Conservation (phyloP, 2,113 vertebrate species). For the Sebastes schlegelii region DNA sequence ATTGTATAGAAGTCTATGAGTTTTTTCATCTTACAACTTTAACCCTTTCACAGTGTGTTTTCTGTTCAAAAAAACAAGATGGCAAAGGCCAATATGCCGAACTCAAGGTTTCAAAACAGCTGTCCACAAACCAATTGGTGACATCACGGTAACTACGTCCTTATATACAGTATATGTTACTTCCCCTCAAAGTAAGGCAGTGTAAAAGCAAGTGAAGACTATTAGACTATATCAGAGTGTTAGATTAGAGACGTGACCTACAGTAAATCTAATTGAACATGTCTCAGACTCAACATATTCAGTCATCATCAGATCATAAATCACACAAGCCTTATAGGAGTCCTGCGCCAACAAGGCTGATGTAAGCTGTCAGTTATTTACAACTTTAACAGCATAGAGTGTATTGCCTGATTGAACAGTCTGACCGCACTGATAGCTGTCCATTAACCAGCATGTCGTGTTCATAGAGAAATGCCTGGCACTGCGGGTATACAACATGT, state of each 20-base stretch:
- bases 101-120: no score
- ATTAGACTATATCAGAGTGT: not conserved
- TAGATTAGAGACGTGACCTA: conserved; percentile 4
- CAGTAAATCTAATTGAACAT: conserved; percentile 1
- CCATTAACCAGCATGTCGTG: not conserved
- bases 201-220: not conserved
- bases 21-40: no score
- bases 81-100: no score
- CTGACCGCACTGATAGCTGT: conserved; percentile 1
- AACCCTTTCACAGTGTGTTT: no score
- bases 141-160: no score
- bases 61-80: no score
- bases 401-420: conserved; percentile 5
- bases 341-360: not conserved
- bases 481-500: not conserved
- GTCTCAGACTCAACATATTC: not conserved
- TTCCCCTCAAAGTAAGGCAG: not conserved
- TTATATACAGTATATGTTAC: no score
- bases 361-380: conserved; percentile 23
- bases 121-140: no score
- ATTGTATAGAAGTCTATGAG: no score
- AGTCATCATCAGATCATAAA: conserved; percentile 18
- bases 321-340: not conserved
- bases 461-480: not conserved
- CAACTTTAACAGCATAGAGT: conserved; percentile 5